phyloP scores from a whole-genome alignment of 2,888 invertebrate species.

The Lordiphosa andalusiaca region DNA sequence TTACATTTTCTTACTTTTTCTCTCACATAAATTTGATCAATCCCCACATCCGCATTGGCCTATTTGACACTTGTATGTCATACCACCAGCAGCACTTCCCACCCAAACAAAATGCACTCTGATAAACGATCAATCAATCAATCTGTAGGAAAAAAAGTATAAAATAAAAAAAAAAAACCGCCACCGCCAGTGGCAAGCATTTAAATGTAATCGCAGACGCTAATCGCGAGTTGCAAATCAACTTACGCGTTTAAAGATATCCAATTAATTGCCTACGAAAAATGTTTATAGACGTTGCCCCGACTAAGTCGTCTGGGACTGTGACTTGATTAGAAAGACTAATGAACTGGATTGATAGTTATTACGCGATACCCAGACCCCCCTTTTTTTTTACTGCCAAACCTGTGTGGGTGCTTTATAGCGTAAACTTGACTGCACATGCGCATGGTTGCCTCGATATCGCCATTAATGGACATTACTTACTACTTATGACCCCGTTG shows the following conservation, averaged over 20 bases:
- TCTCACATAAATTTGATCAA: too few species aligned
- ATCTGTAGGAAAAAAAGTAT: slow-evolving; percentile 10
- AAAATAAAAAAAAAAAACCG: too few species aligned
- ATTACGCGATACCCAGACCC: too few species aligned
- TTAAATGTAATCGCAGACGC: slow-evolving; percentile 60
- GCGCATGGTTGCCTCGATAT: slow-evolving; percentile 6
- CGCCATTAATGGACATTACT: slow-evolving; percentile 14
- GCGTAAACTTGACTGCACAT: slow-evolving; percentile 2
- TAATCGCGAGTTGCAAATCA: slow-evolving; percentile 63
- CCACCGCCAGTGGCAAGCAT: slow-evolving; percentile 60
- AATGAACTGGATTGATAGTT: slow-evolving; percentile 8
- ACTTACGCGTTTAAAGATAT: slow-evolving; percentile 51
- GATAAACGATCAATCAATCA: slow-evolving; percentile 59
- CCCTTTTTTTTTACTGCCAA: not conserved
- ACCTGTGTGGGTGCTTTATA: not conserved
- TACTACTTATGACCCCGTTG: slow-evolving; percentile 1
- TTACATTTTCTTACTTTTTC: too few species aligned
- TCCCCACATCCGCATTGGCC: not conserved
- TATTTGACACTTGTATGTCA: not conserved
- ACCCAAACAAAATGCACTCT: slow-evolving; percentile 16
- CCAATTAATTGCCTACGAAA: slow-evolving; percentile 33
- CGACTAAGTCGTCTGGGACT: not conserved
- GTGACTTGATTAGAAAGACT: slow-evolving; percentile 6
- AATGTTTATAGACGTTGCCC: slow-evolving; percentile 5
- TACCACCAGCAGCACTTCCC: slow-evolving; percentile 1